Percentiles rank a stretch among this genome's conserved stretches.
These are phyloP conservation scores for Pollenia angustigena DNA, from an alignment of 2,888 invertebrate species.

Conservation along the genomic window DNA sequence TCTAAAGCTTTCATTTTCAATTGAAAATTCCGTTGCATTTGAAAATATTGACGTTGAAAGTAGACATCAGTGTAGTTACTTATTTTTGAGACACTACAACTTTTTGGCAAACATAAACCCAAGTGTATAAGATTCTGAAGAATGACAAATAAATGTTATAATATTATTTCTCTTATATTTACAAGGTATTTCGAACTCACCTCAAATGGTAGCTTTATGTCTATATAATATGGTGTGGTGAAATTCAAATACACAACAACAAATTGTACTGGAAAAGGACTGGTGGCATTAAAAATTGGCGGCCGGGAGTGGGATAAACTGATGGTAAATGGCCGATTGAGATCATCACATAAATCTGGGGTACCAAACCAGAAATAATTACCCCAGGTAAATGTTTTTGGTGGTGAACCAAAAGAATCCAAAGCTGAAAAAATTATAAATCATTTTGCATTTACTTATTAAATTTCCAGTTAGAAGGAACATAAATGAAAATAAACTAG, in stretches of 20 bases:
- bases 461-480: too few relatives aligned
- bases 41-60: slow-evolving; percentile 78
- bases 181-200: slow-evolving; percentile 66
- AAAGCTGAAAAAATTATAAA: slow-evolving; percentile 74
- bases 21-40: slow-evolving; percentile 79
- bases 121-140: slow-evolving; percentile 81
- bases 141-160: neutral
- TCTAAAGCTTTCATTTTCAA: slow-evolving; percentile 78
- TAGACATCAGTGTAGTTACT: slow-evolving; percentile 77
- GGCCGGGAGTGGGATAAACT: slow-evolving; percentile 73
- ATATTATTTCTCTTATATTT: neutral
- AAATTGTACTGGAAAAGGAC: slow-evolving; percentile 77
- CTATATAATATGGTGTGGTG: slow-evolving; percentile 78
- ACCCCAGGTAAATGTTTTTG: slow-evolving; percentile 78
- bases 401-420: slow-evolving; percentile 78
- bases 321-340: slow-evolving; percentile 77
- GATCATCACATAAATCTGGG: slow-evolving; percentile 77
- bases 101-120: slow-evolving; percentile 84
- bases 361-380: slow-evolving; percentile 80
- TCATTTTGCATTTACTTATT: neutral
- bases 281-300: slow-evolving; percentile 75
- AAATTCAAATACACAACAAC: slow-evolving; percentile 79
- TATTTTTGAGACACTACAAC: slow-evolving; percentile 81
- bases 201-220: slow-evolving; percentile 78
- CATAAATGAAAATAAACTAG: too few relatives aligned